Conservation (phyloP, 2,797 vertebrate species). For the Adrianichthys oophorus region DNA sequence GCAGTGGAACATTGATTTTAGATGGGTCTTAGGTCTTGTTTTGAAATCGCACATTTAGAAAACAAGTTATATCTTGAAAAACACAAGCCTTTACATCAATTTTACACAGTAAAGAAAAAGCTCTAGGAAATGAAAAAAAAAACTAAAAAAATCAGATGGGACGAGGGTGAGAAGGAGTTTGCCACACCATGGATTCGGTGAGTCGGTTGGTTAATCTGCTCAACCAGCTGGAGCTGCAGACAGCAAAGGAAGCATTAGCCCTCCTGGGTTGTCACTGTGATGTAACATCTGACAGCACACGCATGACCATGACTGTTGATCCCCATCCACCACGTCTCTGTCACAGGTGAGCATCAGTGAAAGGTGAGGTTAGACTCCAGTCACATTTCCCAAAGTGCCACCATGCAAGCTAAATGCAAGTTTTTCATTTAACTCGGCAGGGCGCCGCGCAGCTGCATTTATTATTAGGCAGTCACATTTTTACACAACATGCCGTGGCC, state of each 20-base stretch:
- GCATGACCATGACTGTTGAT: constrained; percentile 6
- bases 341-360: constrained; percentile 35
- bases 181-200: constrained; percentile 14
- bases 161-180: constrained; percentile 17
- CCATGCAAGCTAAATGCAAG: too few species aligned
- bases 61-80: background rate
- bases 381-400: too few species aligned
- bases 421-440: too few species aligned
- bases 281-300: constrained; percentile 42
- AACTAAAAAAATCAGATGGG: background rate
- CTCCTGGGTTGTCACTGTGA: constrained; percentile 52
- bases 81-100: background rate
- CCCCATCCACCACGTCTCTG: constrained; percentile 28
- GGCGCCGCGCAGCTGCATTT: too few species aligned
- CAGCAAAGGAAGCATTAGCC: constrained; percentile 46
- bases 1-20: constrained; percentile 51
- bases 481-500: too few species aligned
- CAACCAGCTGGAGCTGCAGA: constrained; percentile 32
- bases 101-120: constrained; percentile 1
- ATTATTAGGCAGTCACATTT: too few species aligned
- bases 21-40: constrained; percentile 29
- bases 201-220: constrained; percentile 46
- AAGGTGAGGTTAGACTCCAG: background rate
- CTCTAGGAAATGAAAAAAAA: background rate
- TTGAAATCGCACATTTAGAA: constrained; percentile 4